These are phyloP conservation scores for Rhynchonycteris naso DNA, from an alignment of 2,797 vertebrate genomes.

Conservation along the genomic window DNA sequence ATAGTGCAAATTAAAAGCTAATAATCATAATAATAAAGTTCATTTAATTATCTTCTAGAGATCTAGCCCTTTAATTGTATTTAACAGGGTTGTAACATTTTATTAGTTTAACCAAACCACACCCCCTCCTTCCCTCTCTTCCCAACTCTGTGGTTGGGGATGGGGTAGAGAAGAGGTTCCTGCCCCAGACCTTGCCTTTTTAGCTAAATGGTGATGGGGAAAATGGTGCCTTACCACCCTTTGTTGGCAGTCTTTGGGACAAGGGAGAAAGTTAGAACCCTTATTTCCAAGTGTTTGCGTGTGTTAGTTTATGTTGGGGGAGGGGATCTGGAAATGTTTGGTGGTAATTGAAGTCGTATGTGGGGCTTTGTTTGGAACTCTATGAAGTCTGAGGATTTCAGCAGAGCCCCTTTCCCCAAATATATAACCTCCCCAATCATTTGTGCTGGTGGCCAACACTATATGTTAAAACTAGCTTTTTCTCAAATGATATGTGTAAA, in stretches of 20 bases:
- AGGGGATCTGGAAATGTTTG: conserved; percentile 71
- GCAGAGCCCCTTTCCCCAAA: conserved; percentile 13
- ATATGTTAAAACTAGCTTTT: neutral
- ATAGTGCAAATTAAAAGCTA: conserved; percentile 78
- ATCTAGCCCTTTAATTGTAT: conserved; percentile 81
- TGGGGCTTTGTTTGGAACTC: conserved; percentile 66
- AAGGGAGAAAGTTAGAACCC: conserved; percentile 69
- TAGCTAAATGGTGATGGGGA: neutral
- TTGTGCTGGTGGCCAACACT: neutral
- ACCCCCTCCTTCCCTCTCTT: neutral
- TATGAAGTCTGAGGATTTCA: conserved; percentile 57
- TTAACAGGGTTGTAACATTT: conserved; percentile 82
- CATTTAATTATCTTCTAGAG: conserved; percentile 81
- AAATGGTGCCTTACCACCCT: conserved; percentile 39
- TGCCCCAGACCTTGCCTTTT: neutral
- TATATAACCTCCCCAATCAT: neutral
- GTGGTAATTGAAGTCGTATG: conserved; percentile 79
- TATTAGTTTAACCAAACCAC: conserved; percentile 78
- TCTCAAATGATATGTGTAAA: neutral
- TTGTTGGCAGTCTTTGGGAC: conserved; percentile 63
- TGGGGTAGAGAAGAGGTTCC: neutral
- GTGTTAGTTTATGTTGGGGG: conserved; percentile 75
- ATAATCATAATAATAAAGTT: conserved; percentile 79
- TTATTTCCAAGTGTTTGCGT: conserved; percentile 42
- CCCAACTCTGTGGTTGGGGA: conserved; percentile 32